Conservation (phyloP, 2,113 vertebrate genomes). For the Scalopus aquaticus region DNA sequence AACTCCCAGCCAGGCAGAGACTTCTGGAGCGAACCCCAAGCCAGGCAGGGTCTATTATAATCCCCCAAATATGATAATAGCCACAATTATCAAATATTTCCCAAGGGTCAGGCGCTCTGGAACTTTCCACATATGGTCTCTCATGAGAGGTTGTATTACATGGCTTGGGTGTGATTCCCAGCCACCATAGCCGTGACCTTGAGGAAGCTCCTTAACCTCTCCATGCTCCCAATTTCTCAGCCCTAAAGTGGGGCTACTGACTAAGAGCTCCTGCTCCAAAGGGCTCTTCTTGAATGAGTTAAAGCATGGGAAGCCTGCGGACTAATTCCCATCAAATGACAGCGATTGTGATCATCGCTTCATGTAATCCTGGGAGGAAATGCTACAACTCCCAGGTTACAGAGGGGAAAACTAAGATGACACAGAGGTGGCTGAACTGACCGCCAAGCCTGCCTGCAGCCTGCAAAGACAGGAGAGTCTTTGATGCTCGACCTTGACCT, state of each 20-base stretch:
- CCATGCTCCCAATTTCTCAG: not conserved
- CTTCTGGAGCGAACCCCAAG: not conserved
- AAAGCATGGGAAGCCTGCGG: fast-evolving
- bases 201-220: not conserved
- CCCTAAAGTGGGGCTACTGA: not conserved
- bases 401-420: not conserved
- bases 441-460: not conserved
- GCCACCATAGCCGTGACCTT: not conserved
- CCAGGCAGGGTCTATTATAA: not conserved
- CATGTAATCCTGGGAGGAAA: not conserved
- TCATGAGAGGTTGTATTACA: fast-evolving
- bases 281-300: fast-evolving
- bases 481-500: not conserved
- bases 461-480: not conserved
- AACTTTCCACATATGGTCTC: not conserved
- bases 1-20: not conserved
- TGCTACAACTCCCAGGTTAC: not conserved
- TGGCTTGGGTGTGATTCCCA: not conserved
- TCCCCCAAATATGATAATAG: not conserved
- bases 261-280: not conserved
- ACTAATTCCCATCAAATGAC: fast-evolving
- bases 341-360: not conserved
- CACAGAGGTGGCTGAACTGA: not conserved
- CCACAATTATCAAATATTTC: fast-evolving
- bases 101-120: fast-evolving